These are phyloP conservation scores for Ornithoptera alexandrae DNA, from an alignment of 2,888 invertebrate genomes.

Conservation along the genomic window DNA sequence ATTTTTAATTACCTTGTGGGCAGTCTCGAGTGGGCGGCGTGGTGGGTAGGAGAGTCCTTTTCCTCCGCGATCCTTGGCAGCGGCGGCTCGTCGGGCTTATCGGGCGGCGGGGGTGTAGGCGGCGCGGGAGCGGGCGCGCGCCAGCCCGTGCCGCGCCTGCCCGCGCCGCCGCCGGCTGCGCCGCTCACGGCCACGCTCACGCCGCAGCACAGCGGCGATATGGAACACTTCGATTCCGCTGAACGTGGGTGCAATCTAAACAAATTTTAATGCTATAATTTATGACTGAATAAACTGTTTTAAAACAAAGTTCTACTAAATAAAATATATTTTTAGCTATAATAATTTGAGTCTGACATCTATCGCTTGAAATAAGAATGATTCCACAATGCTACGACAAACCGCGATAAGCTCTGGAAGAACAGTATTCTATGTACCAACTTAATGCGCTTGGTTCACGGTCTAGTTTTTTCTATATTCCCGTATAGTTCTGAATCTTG, in stretches of 20 bases:
- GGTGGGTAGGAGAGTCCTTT: constrained; percentile 88
- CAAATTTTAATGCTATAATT: background rate
- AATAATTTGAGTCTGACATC: too few species aligned
- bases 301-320: too few species aligned
- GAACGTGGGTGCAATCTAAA: constrained; percentile 91
- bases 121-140: constrained; percentile 58
- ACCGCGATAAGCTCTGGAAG: too few species aligned
- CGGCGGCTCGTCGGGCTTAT: constrained; percentile 68
- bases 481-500: too few species aligned
- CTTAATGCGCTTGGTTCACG: too few species aligned
- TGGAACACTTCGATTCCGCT: constrained; percentile 90
- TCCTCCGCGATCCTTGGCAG: constrained; percentile 93
- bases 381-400: too few species aligned
- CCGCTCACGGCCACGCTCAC: constrained; percentile 64
- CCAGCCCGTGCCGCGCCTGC: constrained; percentile 51
- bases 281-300: too few species aligned
- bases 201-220: constrained; percentile 89
- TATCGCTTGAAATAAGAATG: too few species aligned
- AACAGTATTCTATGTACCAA: too few species aligned
- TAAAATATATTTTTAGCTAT: too few species aligned
- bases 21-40: constrained; percentile 47
- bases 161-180: constrained; percentile 55
- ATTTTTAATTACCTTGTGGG: constrained; percentile 48
- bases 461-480: too few species aligned
- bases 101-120: constrained; percentile 61